Base-by-base conservation (phyloP, 2,113 vertebrate genomes). In the Gymnorhina tibicen region DNA sequence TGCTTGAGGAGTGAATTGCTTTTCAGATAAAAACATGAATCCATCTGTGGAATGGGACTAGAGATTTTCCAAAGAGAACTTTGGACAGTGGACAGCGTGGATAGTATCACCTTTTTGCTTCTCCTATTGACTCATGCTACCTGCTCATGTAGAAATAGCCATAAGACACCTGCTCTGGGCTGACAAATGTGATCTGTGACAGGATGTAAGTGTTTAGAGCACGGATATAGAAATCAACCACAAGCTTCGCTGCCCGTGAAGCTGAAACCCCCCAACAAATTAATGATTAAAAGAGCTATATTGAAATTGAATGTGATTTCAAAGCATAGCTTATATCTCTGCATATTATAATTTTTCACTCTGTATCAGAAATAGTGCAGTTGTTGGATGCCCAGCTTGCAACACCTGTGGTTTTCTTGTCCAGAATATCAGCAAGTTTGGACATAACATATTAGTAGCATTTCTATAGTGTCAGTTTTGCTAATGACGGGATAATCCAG, bases 241-340 rank as follows among this genome's bases (percentile, higher is more conserved):
- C 21, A 53, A 64, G 21, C 6, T 74, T 77, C 73, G 39, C 39
- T 70, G 30, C 14, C 23, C 16, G 18, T 32, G 35, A 63, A 94
- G 18, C 33, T 70, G 63, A 89, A 59, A 2, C 1, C 1, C 3
- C 6, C 7, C 28, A 49, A 35, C 0, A 60, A 42, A 70, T 39
- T 62, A 94, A 56, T 46, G 58, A 62, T 39, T 41, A 68, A 92
- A 62, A 60, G 33, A 49, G 1, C 3, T 59, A 72, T 70, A 85
- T 11, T 68, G 50, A 91, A 93, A 62, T 11, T 9, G 18, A 56
- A 91, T 49, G 9, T 58, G 20, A 89, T 85, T 78, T 87, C 30
- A 59, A 87, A 72, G 13, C 44, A 2, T 49, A 53, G 26, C 23
- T 76, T 82, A 26, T 58, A 83, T 47, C 21, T 52, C 15, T 66